These are phyloP conservation scores for Diacarnus erythraeanus DNA, from an alignment of 37 sponge, comb jelly and placozoan species.

Conservation along the genomic window DNA sequence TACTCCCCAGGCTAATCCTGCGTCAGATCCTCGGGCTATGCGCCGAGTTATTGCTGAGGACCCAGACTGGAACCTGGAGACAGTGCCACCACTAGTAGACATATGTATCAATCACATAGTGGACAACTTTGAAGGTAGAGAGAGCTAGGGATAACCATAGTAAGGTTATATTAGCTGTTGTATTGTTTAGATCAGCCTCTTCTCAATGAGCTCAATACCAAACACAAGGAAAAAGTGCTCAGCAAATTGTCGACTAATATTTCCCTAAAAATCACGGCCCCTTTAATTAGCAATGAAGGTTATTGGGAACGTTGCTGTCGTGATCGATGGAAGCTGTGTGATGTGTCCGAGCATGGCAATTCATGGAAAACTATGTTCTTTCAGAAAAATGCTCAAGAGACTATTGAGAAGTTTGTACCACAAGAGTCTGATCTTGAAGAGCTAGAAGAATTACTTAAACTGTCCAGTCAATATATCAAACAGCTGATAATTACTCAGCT, in stretches of 20 bases:
- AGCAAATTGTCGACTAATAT: constrained; percentile 62
- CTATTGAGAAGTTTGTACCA: constrained; percentile 83
- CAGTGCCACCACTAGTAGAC: constrained; percentile 83
- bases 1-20: constrained; percentile 74
- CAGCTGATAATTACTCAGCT: constrained; percentile 72
- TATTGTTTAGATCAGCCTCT: constrained; percentile 69
- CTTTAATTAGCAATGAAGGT: constrained; percentile 77
- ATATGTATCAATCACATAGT: constrained; percentile 82
- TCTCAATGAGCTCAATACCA: constrained; percentile 76
- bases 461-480: constrained; percentile 78
- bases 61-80: constrained; percentile 98
- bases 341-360: constrained; percentile 60
- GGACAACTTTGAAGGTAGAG: constrained; percentile 78
- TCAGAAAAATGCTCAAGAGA: constrained; percentile 82
- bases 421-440: constrained; percentile 51
- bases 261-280: constrained; percentile 81
- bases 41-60: constrained; percentile 95
- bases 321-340: constrained; percentile 83
- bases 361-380: constrained; percentile 97
- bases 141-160: too few relatives aligned
- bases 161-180: too few relatives aligned
- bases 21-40: constrained; percentile 86
- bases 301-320: constrained; percentile 92
- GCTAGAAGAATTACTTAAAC: constrained; percentile 65
- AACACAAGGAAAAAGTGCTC: constrained; percentile 71